Conservation (phyloP, 2,113 vertebrate genomes). For the Forbesichthys papilliferus region DNA sequence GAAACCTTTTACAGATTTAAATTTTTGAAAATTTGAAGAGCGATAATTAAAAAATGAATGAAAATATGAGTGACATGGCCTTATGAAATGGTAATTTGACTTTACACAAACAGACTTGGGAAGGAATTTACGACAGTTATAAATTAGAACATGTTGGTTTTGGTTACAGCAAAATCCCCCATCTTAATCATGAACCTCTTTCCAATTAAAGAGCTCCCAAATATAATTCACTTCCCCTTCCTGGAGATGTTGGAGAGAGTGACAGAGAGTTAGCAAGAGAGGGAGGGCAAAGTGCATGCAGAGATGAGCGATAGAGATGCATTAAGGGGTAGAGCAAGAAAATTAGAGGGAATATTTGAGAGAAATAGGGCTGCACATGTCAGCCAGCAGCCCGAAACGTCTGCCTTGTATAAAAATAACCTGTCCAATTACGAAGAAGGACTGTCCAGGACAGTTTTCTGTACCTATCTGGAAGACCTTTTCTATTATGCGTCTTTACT, state of each 20-base stretch:
- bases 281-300: slow-evolving; percentile 2
- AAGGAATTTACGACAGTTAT: slow-evolving; percentile 39
- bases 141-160: slow-evolving; percentile 26
- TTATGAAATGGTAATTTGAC: slow-evolving; percentile 42
- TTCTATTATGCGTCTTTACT: not conserved
- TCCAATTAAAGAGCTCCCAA: slow-evolving; percentile 29
- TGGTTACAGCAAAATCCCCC: slow-evolving; percentile 49
- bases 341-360: slow-evolving; percentile 64
- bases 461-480: slow-evolving; percentile 10
- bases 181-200: slow-evolving; percentile 49
- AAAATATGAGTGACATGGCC: slow-evolving; percentile 14
- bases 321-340: slow-evolving; percentile 22
- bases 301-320: slow-evolving; percentile 19
- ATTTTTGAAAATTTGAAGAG: no score
- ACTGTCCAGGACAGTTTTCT: slow-evolving; percentile 43
- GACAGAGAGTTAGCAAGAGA: slow-evolving; percentile 23
- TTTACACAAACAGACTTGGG: slow-evolving; percentile 32
- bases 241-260: slow-evolving; percentile 8
- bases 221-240: slow-evolving; percentile 52
- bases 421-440: slow-evolving; percentile 78
- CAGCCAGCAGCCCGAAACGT: slow-evolving; percentile 80
- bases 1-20: no score
- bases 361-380: slow-evolving; percentile 80
- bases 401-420: slow-evolving; percentile 83
- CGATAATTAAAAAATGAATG: no score